Base-by-base conservation (phyloP, 2,888 invertebrate genomes). In the Nezara viridula region DNA sequence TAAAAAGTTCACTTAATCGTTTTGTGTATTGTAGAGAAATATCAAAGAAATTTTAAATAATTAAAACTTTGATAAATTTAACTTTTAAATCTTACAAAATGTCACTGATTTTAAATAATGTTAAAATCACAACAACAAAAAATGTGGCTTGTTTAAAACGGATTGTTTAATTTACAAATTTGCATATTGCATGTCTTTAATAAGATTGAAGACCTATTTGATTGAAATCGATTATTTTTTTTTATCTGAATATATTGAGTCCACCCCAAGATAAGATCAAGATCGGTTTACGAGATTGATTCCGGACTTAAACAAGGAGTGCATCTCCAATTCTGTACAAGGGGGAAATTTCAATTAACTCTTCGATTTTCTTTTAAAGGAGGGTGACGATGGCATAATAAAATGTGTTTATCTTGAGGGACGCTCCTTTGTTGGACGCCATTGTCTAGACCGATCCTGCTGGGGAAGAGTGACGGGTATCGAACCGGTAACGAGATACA, bases 401-500 rank as follows among this genome's bases (percentile, higher is more conserved):
- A 81, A 81, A 81, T 81, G n/a, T 47, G 81, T 81, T 81, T 81
- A 81, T 47, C 81, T 81, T 81, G 81, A 81, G 81, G 44, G 81
- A 81, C 81, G 81, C 19, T 81, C 81, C n/a, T 81, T 81, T 47
- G 40, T 40, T 21, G 81, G 81, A 81, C 0, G 81, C 5, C 44
- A 44, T 81, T 81, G 81, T 81, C 40, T 81, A 10, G 81, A 32
- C 14, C 44, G 47, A 6, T 81, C n/a, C 81, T 81, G 81, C 24
- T 44, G 81, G 40, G 81, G 81, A 40, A n/a, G 44, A n/a, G 44
- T 47, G 81, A n/a, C 44, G 40, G 81, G n/a, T 81, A 81, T 81
- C 81, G 81, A 81, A 21, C 81, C n/a, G n/a, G 81, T 81, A 81
- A 81, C 81, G 81, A 81, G 81, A 81, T 81, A 81, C 81, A 81